These are phyloP conservation scores for Melanargia galathea DNA, from an alignment of 2,888 invertebrate species.

Conservation along the genomic window DNA sequence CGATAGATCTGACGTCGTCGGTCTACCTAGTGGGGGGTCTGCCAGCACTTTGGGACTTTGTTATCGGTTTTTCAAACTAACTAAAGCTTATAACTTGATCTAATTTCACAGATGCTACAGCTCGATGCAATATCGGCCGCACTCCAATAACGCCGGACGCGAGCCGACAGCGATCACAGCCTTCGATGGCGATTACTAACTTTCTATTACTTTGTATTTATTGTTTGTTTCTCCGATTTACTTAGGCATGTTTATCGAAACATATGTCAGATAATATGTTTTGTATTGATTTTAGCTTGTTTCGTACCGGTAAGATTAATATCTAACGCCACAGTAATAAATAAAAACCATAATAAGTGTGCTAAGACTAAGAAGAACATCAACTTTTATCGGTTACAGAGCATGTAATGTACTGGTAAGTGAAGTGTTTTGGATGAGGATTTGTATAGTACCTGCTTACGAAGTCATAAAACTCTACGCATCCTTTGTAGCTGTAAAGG, in stretches of 20 bases:
- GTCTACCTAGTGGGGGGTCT: no score
- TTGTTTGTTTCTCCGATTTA: background rate
- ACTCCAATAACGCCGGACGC: conserved; percentile 9
- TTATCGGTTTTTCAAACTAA: no score
- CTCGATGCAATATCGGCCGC: conserved; percentile 20
- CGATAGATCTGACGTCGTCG: no score
- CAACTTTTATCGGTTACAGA: no score
- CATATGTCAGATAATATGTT: background rate
- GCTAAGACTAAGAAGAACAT: no score
- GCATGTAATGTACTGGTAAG: no score
- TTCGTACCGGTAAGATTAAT: background rate
- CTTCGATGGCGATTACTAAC: conserved; percentile 8
- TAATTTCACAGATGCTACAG: background rate
- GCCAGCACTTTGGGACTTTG: no score
- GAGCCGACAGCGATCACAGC: background rate
- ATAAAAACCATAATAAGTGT: no score
- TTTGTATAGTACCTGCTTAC: no score
- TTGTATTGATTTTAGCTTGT: background rate
- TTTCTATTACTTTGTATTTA: conserved; percentile 9
- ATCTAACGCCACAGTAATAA: background rate
- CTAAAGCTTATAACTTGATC: conserved; percentile 4
- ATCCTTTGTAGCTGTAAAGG: no score
- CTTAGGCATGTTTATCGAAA: background rate
- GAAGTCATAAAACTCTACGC: no score
- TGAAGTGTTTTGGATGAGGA: no score